These are phyloP conservation scores for Patella pellucida DNA, from an alignment of 2,888 invertebrate species.

Conservation along the genomic window DNA sequence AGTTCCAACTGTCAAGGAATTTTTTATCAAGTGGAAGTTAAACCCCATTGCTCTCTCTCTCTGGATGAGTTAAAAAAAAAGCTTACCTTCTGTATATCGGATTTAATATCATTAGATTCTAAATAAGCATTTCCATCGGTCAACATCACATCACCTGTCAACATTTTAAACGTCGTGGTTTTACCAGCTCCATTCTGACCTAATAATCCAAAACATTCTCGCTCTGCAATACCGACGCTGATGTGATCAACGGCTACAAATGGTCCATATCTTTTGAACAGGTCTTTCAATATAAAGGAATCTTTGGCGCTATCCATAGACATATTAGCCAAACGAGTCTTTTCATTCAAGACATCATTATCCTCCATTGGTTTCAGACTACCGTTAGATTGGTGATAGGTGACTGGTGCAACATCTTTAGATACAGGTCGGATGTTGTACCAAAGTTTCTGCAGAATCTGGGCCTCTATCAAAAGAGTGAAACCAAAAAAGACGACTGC, in stretches of 20 bases:
- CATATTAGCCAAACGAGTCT: neutral
- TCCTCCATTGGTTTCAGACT: slow-evolving; percentile 45
- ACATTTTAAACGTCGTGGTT: slow-evolving; percentile 85
- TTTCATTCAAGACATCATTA: slow-evolving; percentile 67
- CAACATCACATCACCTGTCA: slow-evolving; percentile 74
- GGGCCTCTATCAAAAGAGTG: slow-evolving; percentile 77
- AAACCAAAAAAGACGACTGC: slow-evolving; percentile 76
- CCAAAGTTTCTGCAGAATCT: slow-evolving; percentile 30
- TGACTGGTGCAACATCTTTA: slow-evolving; percentile 14
- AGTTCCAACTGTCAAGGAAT: no score
- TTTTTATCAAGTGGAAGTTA: no score
- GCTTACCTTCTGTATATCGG: slow-evolving; percentile 48
- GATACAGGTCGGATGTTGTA: slow-evolving; percentile 23
- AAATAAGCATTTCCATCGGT: slow-evolving; percentile 74
- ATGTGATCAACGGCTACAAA: slow-evolving; percentile 60
- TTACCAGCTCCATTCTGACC: slow-evolving; percentile 91
- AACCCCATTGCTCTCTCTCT: no score
- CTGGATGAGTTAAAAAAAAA: neutral
- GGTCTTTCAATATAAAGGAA: slow-evolving; percentile 50
- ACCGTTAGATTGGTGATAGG: neutral
- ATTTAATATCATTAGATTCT: slow-evolving; percentile 71
- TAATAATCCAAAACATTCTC: slow-evolving; percentile 85
- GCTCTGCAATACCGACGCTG: slow-evolving; percentile 54
- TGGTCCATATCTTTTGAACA: slow-evolving; percentile 81
- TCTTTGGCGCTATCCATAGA: slow-evolving; percentile 44